phyloP scores from a whole-genome alignment of 2,888 invertebrate species.

The Myopa testacea region DNA sequence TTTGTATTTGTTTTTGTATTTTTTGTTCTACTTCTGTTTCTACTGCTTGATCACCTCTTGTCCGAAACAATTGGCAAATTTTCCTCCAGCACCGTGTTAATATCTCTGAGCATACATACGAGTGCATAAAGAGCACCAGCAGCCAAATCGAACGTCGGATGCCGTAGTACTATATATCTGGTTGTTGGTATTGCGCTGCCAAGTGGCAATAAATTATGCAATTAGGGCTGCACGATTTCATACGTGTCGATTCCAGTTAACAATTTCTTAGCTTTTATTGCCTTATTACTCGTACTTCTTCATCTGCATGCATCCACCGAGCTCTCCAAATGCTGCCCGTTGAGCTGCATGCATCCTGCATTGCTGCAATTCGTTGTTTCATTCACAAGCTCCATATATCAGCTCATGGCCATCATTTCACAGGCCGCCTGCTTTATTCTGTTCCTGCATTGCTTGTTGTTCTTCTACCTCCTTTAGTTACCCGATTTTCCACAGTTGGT shows the following conservation, averaged over 20 bases:
- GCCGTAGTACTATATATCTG: conserved; percentile 3
- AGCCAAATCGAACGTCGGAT: conserved; percentile 3
- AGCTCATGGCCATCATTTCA: conserved; percentile 25
- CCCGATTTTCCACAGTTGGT: not conserved
- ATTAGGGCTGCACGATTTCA: conserved; percentile 52
- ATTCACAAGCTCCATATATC: conserved; percentile 32
- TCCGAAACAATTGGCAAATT: too few relatives aligned
- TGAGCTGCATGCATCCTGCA: not conserved
- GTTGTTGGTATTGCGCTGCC: conserved; percentile 36
- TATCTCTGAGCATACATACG: too few relatives aligned
- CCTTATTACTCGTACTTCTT: conserved; percentile 34
- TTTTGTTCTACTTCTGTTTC: not conserved
- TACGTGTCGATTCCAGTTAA: conserved; percentile 50
- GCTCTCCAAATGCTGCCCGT: not conserved
- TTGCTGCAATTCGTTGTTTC: conserved; percentile 17
- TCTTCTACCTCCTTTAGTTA: not conserved
- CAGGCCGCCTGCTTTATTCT: not conserved
- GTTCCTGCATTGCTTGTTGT: not conserved
- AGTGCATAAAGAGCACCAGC: conserved; percentile 2
- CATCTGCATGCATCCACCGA: not conserved
- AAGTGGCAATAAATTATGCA: conserved; percentile 53
- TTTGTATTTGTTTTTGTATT: not conserved
- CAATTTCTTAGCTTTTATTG: conserved; percentile 42
- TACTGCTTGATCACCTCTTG: too few relatives aligned
- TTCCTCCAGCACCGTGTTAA: too few relatives aligned